Conservation (phyloP, 2,888 invertebrate genomes). For the Cybosia mesomella region DNA sequence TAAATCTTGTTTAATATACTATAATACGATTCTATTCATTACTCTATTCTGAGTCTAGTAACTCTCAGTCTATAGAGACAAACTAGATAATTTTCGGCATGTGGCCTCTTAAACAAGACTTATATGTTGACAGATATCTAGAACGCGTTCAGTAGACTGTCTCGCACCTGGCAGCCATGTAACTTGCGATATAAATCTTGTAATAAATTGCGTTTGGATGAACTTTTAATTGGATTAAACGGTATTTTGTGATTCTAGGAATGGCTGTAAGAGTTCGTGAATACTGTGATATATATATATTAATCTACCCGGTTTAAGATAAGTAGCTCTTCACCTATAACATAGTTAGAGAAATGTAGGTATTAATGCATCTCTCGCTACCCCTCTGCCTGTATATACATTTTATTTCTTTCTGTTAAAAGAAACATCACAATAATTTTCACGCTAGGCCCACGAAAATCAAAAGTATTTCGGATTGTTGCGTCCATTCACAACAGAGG, state of each 20-base stretch:
- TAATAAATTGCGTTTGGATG: conserved; percentile 37
- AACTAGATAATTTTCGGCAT: conserved; percentile 33
- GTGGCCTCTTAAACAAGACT: conserved; percentile 60
- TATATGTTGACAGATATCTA: conserved; percentile 48
- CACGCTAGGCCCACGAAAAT: conserved; percentile 10
- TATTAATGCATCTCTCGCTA: too few species aligned
- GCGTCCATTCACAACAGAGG: conserved; percentile 17
- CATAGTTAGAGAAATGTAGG: too few species aligned
- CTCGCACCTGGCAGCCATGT: conserved; percentile 46
- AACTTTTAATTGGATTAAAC: conserved; percentile 38
- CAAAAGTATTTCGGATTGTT: conserved; percentile 18
- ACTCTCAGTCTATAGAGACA: conserved; percentile 7
- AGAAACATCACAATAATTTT: conserved; percentile 6
- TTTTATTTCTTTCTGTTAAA: not conserved
- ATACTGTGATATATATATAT: conserved; percentile 3
- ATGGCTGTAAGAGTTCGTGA: conserved; percentile 15
- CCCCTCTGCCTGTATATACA: not conserved
- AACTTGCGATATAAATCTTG: conserved; percentile 39
- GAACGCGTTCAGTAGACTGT: conserved; percentile 26
- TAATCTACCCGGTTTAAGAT: not conserved
- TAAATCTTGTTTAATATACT: not conserved
- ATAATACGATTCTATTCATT: not conserved
- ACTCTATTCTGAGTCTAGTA: conserved; percentile 7
- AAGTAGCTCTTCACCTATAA: too few species aligned
- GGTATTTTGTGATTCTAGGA: conserved; percentile 22